Evolutionary conservation across 2,797 vertebrate genomes (phyloP), one percentile per base, ranked within the genome.

Genomic region (Heteromormyrus szaboi): DNA sequence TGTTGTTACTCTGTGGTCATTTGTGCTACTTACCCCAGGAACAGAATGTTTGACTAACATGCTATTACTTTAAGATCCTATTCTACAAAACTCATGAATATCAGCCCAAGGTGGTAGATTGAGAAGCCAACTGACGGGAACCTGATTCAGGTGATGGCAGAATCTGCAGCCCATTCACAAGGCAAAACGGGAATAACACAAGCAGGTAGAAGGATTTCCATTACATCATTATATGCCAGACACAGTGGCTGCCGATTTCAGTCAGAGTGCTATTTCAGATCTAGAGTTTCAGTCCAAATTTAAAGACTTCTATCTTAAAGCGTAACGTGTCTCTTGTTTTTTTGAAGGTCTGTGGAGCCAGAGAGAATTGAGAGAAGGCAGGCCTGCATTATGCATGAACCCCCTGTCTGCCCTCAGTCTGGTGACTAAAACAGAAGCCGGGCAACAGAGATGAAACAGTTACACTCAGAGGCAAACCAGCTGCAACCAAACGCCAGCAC

Each of bases 131-230:
- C 19, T 46, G 81, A n/a, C 9, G n/a, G 3, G 7, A 79, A 7
- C 33, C 14, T 84, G 50, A 84, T 41, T 44, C 68, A 44, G 72
- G 72, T 41, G 72, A 79, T n/a, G 72, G 4, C 0, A 79, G 33
- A 44, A 79, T 79, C 0, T 19, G 72, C 72, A 37, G 14, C 12
- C 17, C 72, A 44, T 17, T 79, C 4, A 76, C 17, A 1, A 79
- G 6, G 37, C 14, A 72, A 72, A 33, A 72, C 12, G 7, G 2
- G 41, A 83, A 11, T 50, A 62, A 90, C 90, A 92, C 81, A 90
- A 90, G 53, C 41, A 53, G 83, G 1, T 12, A 37, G 11, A 33
- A 11, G 11, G 62, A 33, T 25, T 14, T 33, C 9, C 22, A 14
- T 48, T 14, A 48, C 41, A 33, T 37, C 76, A 50, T 8, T n/a